Conservation (phyloP, 2,797 vertebrate species). For the Eulemur albifrons region DNA sequence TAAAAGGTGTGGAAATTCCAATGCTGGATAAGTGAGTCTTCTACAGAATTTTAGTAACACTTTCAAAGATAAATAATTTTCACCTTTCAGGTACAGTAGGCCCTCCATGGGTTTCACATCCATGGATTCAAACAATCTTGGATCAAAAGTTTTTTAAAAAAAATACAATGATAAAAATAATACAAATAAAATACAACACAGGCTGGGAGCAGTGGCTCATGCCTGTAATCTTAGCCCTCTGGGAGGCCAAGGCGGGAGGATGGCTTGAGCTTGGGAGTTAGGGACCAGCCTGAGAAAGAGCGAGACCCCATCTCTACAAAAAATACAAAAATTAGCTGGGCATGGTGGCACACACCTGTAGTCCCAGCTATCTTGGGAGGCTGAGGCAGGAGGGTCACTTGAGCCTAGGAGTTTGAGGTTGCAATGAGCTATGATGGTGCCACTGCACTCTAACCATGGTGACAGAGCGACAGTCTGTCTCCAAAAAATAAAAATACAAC, state of each 20-base stretch:
- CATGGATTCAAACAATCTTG: neutral
- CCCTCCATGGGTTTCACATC: neutral
- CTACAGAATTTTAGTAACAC: neutral
- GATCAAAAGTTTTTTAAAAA: neutral
- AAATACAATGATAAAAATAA: neutral
- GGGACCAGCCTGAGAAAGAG: neutral
- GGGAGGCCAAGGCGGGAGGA: neutral
- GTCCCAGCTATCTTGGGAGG: neutral
- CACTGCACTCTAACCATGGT: neutral
- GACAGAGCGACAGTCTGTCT: neutral
- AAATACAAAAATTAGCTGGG: neutral
- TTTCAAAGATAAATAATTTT: slow-evolving; percentile 3
- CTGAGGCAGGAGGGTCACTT: neutral
- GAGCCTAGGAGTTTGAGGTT: neutral
- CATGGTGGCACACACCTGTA: neutral
- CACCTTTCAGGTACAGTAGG: neutral
- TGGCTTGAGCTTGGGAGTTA: neutral
- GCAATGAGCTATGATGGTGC: neutral
- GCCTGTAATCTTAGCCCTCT: neutral
- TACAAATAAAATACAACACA: neutral
- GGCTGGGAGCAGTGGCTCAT: neutral
- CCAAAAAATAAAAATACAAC: neutral
- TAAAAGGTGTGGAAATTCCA: neutral
- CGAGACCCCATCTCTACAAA: neutral
- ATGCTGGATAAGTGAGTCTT: neutral